phyloP scores from a whole-genome alignment of 2,888 invertebrate species.

The Sphaerophoria rueppellii region DNA sequence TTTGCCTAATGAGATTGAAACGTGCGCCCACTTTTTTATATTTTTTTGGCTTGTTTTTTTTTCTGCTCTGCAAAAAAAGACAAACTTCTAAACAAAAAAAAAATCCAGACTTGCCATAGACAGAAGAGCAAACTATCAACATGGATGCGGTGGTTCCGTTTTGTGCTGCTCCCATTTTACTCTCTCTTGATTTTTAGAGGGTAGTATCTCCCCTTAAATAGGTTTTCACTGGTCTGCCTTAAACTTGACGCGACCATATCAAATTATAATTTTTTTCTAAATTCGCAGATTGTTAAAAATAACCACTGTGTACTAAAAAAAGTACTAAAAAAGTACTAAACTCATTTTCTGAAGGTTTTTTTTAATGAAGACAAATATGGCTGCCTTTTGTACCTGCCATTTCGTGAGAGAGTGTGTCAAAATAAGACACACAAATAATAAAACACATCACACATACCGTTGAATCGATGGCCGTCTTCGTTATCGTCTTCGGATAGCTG shows the following conservation, averaged over 20 bases:
- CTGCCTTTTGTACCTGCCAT: constrained; percentile 12
- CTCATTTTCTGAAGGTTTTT: not conserved
- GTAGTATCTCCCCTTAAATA: constrained; percentile 6
- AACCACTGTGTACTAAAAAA: constrained; percentile 8
- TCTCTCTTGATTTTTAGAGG: not conserved
- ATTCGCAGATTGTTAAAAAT: not conserved
- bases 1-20: constrained; percentile 67
- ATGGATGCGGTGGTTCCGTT: constrained; percentile 29
- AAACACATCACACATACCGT: constrained; percentile 21
- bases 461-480: constrained; percentile 9
- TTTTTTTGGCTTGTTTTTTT: constrained; percentile 7
- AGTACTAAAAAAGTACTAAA: constrained; percentile 20
- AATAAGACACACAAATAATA: not conserved
- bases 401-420: constrained; percentile 15
- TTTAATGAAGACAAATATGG: constrained; percentile 4
- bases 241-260: constrained; percentile 5
- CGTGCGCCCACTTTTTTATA: constrained; percentile 59
- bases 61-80: constrained; percentile 1
- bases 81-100: constrained; percentile 40
- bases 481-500: constrained; percentile 10
- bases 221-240: constrained; percentile 16
- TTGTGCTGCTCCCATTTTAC: not conserved
- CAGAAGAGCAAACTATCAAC: constrained; percentile 57
- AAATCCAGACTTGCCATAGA: constrained; percentile 71
- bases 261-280: not conserved